A percentile compares a stretch with the other conserved stretches of the same genome.
phyloP scores from a whole-genome alignment of 2,113 vertebrate species.

The Neogobius melanostomus region DNA sequence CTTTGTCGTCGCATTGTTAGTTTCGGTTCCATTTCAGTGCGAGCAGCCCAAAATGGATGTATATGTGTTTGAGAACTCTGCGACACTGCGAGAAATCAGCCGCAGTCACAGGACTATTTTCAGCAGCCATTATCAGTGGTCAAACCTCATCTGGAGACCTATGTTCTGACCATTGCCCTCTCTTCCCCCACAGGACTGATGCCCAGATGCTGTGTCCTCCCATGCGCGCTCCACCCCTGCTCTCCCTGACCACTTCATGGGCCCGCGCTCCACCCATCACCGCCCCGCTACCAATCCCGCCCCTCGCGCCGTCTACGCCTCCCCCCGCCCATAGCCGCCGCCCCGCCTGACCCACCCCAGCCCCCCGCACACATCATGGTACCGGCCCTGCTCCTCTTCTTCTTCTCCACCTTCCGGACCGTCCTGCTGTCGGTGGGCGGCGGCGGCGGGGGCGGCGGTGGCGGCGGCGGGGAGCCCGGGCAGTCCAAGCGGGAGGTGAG shows the following conservation, averaged over 20 bases:
- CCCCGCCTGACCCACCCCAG: constrained; percentile 41
- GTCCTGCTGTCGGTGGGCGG: constrained; percentile 85
- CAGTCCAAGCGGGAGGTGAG: constrained; percentile 91
- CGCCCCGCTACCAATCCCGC: constrained; percentile 27
- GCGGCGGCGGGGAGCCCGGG: constrained; percentile 56
- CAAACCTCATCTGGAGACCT: too few relatives aligned
- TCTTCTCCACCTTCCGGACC: constrained; percentile 87
- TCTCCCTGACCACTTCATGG: constrained; percentile 76
- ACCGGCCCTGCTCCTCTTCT: constrained; percentile 81
- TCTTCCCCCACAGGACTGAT: constrained; percentile 74
- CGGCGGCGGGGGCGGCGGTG: constrained; percentile 22
- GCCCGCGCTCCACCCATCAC: constrained; percentile 64
- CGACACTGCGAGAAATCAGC: too few relatives aligned
- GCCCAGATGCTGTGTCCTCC: constrained; percentile 71
- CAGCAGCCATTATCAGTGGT: too few relatives aligned
- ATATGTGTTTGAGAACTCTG: too few relatives aligned
- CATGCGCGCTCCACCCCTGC: constrained; percentile 66
- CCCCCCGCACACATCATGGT: constrained; percentile 79
- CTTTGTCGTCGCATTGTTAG: too few relatives aligned
- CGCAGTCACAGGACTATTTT: too few relatives aligned
- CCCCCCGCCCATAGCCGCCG: constrained; percentile 34
- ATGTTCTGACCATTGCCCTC: not conserved
- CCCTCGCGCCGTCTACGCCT: constrained; percentile 12
- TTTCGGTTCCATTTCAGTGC: too few relatives aligned
- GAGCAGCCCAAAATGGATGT: too few relatives aligned